Evolutionary conservation across 2,113 vertebrate species (phyloP), one percentile per base, ranked within the genome.

Genomic region (Brevimyrus niger): DNA sequence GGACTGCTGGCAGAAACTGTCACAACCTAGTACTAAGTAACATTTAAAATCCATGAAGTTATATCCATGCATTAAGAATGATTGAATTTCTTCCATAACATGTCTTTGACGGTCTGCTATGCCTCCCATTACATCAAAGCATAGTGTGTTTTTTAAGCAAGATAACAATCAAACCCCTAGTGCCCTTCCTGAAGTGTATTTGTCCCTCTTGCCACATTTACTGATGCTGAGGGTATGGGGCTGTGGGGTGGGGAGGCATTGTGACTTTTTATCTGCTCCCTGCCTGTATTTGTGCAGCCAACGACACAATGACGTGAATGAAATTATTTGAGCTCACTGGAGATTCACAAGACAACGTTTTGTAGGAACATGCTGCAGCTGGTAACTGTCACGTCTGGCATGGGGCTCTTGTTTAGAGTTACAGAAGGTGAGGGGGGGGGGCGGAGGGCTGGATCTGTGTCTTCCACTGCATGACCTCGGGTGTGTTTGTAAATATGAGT

Each of bases 321-420:
- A 65, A 47, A 35, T 87, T 65, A 91, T 73, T 58, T 87, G 15
- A 89, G 85, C 73, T 85, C 90, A 50, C 55, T 73, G 65, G 88
- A 91, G 90, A 76, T 76, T 76, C 31, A 76, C 69, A 19, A 76
- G 87, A 89, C 90, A 91, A 92, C 90, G 90, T 90, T 91, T 92
- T 89, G 84, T 51, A 9, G 58, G 53, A 88, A 92, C 92, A 92
- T 80, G 73, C 1, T 19, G 35, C 13, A 42, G 35, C 46, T 35
- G 55, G 91, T 91, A 91, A 90, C 58, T 31, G 55, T 90, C 89
- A 91, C 51, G 89, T 91, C 91, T 92, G 91, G 89, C 89, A 88
- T 91, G 50, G 89, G 89, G 73, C 88, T 89, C 89, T 87, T 92
- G 92, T 92, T 93, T 90, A 80, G 91, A 85, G 89, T 90, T 91